Conservation (phyloP, 1,140 invertebrate genomes). For the Oreohelix idahoensis region DNA sequence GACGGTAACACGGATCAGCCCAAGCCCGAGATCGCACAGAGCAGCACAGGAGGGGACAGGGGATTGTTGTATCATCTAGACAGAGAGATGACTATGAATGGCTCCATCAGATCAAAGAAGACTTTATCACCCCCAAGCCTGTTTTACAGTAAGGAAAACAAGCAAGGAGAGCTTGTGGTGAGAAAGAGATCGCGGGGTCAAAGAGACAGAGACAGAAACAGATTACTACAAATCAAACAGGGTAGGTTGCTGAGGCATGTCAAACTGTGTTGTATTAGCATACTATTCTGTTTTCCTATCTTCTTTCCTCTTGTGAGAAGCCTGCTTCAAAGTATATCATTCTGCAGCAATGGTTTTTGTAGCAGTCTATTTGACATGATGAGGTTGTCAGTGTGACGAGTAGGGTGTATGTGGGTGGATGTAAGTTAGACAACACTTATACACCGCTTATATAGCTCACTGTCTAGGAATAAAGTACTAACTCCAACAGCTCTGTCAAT, state of each 20-base stretch:
- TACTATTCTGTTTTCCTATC: neutral
- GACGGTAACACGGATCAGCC: neutral
- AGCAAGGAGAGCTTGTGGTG: conserved; percentile 44
- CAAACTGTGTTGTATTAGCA: too few species aligned
- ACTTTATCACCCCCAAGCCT: neutral
- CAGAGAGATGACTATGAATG: neutral
- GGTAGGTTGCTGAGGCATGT: conserved; percentile 36
- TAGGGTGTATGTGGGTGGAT: too few species aligned
- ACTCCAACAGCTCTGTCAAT: too few species aligned
- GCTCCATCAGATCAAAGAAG: neutral
- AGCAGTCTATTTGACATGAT: too few species aligned
- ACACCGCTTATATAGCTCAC: too few species aligned
- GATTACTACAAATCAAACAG: conserved; percentile 43
- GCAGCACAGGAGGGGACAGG: neutral
- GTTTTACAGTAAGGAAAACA: conserved; percentile 35
- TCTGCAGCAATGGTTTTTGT: too few species aligned
- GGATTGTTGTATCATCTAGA: neutral
- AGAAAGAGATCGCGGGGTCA: conserved; percentile 47
- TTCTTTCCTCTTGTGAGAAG: too few species aligned
- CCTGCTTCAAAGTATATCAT: too few species aligned
- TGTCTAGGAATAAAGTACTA: too few species aligned
- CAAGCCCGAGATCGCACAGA: neutral
- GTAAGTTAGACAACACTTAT: too few species aligned
- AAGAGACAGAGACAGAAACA: conserved; percentile 43
- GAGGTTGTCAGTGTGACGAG: too few species aligned